A percentile compares a stretch with the other conserved stretches of the same genome.
These are phyloP conservation scores for Alcedo quadribrachys DNA, from an alignment of 2,797 vertebrate species.

Conservation along the genomic window DNA sequence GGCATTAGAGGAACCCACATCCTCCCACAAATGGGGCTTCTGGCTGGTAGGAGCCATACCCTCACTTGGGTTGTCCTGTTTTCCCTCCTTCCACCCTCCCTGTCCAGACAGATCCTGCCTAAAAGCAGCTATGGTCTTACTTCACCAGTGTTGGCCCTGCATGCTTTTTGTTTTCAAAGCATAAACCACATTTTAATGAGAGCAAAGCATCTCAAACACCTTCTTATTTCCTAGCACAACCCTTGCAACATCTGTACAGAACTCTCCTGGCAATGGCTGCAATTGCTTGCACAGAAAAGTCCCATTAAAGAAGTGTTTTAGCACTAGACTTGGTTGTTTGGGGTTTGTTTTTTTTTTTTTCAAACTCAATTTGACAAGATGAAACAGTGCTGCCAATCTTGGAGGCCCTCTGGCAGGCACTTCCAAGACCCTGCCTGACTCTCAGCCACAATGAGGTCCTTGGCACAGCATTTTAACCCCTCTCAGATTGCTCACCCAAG, in stretches of 20 bases:
- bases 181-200: neutral
- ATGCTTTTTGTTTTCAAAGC: neutral
- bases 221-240: neutral
- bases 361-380: neutral
- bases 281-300: neutral
- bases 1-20: neutral
- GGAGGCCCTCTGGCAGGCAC: neutral
- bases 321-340: neutral
- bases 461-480: neutral
- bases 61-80: neutral
- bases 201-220: neutral
- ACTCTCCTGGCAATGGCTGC: neutral
- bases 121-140: neutral
- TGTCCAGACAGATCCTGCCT: neutral
- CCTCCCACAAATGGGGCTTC: neutral
- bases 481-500: neutral
- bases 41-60: neutral
- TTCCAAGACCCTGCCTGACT: neutral
- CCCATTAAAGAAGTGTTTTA: neutral
- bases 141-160: neutral
- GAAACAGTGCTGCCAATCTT: neutral
- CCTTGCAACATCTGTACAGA: neutral
- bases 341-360: neutral
- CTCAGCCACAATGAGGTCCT: neutral
- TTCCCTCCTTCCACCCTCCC: neutral